phyloP scores from a whole-genome alignment of 37 sponge, comb jelly and placozoan species.

The Petrosia ficiformis region DNA sequence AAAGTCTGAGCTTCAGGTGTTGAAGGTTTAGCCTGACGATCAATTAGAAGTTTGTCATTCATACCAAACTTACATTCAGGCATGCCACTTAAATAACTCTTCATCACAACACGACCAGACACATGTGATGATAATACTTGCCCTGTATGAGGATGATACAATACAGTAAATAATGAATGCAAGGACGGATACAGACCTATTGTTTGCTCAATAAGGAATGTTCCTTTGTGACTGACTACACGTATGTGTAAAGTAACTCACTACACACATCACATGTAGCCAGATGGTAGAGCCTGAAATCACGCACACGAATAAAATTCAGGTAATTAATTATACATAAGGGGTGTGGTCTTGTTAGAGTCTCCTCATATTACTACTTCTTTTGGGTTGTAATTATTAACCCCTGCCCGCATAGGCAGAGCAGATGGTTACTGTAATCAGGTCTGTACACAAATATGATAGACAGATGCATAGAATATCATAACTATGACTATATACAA shows the following conservation, averaged over 20 bases:
- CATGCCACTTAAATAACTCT: slow-evolving; percentile 94
- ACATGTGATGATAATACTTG: slow-evolving; percentile 90
- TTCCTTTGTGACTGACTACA: neutral
- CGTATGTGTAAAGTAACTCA: neutral
- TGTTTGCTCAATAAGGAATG: neutral
- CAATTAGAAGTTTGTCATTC: slow-evolving; percentile 94
- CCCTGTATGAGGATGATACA: slow-evolving; percentile 55
- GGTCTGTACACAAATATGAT: too few species aligned
- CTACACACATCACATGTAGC: neutral
- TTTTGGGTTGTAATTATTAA: too few species aligned
- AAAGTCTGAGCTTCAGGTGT: slow-evolving; percentile 67
- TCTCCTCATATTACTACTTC: too few species aligned
- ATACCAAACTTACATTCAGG: slow-evolving; percentile 99
- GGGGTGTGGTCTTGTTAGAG: too few species aligned
- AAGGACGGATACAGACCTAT: neutral
- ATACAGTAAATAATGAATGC: neutral
- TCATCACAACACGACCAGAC: slow-evolving; percentile 93
- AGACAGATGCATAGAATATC: too few species aligned
- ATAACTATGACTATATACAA: too few species aligned
- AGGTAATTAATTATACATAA: too few species aligned
- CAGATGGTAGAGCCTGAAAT: neutral
- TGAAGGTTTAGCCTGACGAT: slow-evolving; percentile 87
- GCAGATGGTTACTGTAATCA: too few species aligned
- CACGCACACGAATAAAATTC: too few species aligned
- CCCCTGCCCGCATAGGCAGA: too few species aligned